phyloP scores from a whole-genome alignment of 2,797 vertebrate species.

The Sebastes matsubarae region DNA sequence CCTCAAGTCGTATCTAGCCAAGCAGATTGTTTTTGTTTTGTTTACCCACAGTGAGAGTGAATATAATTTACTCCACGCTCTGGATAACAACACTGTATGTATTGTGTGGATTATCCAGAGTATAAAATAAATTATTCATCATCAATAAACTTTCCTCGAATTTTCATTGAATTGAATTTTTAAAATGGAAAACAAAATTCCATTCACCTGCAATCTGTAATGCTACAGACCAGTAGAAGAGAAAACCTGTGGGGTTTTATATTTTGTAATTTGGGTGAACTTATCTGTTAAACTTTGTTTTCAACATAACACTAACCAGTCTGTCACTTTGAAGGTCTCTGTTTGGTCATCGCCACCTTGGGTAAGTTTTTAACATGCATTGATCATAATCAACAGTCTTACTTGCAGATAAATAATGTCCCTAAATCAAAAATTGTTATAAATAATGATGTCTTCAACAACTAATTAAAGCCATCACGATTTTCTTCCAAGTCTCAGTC shows the following conservation, averaged over 20 bases:
- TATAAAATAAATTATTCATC: no score
- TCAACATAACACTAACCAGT: not conserved
- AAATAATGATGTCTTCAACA: not conserved
- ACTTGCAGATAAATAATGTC: not conserved
- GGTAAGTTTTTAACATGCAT: slow-evolving; percentile 31
- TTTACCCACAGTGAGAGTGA: no score
- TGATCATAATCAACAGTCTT: not conserved
- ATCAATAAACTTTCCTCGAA: no score
- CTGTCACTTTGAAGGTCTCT: slow-evolving; percentile 45
- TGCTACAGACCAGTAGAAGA: not conserved
- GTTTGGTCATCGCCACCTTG: slow-evolving; percentile 26
- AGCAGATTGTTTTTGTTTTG: not conserved
- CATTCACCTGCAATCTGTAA: not conserved
- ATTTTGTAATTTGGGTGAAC: not conserved
- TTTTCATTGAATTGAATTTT: no score
- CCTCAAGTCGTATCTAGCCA: not conserved
- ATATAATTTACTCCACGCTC: not conserved
- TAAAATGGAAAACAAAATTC: no score
- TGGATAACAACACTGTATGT: not conserved
- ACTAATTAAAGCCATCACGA: not conserved
- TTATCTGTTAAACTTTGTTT: not conserved
- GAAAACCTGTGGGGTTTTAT: no score
- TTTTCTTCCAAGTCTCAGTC: slow-evolving; percentile 49
- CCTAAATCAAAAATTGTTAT: not conserved
- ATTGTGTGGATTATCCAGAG: no score